A percentile compares a stretch with the other conserved stretches of the same genome.
phyloP scores from a whole-genome alignment of 2,113 vertebrate species.

The Hiodon tergisus region DNA sequence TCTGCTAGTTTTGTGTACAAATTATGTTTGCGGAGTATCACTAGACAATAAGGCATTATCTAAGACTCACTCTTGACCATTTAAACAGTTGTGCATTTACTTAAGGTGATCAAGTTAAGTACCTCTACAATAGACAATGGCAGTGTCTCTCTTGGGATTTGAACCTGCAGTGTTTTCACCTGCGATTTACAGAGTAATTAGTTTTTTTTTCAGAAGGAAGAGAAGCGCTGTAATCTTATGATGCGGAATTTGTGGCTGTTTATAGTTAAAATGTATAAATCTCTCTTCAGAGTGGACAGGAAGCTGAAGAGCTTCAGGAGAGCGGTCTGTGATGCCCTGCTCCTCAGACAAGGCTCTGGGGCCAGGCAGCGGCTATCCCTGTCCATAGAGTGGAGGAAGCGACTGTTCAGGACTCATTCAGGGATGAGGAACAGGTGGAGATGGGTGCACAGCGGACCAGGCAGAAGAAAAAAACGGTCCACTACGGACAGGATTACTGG shows the following conservation, averaged over 20 bases:
- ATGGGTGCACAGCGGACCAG: not conserved
- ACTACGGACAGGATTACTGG: not conserved
- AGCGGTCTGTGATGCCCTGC: conserved; percentile 33
- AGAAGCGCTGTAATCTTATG: not conserved
- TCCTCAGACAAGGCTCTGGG: conserved; percentile 5
- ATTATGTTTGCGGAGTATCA: no score
- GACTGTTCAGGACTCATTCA: conserved; percentile 13
- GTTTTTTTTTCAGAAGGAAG: not conserved
- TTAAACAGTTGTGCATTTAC: no score
- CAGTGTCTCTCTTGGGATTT: no score
- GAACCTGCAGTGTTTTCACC: no score
- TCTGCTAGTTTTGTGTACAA: no score
- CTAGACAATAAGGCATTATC: no score
- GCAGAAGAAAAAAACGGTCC: not conserved
- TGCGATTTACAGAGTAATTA: no score
- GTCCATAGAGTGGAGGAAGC: not conserved
- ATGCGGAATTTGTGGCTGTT: not conserved
- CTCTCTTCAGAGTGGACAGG: conserved; percentile 43
- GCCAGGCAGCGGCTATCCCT: conserved; percentile 13
- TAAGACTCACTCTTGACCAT: no score
- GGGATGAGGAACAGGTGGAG: conserved; percentile 2
- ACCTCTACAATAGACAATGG: no score
- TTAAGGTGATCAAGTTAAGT: no score
- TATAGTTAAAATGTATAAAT: not conserved
- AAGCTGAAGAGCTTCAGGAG: conserved; percentile 44